Base-by-base conservation (phyloP, 2,113 vertebrate genomes). In the Carollia perspicillata region DNA sequence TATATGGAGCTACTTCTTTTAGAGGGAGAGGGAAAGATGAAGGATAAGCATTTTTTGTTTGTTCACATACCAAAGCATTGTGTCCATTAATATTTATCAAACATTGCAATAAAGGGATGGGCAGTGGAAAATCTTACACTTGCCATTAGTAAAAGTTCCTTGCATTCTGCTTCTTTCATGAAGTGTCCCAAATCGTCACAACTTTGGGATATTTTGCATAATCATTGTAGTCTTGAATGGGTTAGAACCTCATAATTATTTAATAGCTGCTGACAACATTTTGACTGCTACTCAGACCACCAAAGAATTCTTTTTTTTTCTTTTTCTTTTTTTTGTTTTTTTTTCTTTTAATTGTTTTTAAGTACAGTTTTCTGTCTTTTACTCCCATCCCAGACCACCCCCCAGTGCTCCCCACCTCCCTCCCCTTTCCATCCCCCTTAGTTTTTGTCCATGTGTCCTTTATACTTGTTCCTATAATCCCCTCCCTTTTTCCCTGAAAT, bases 121-220 rank as follows among this genome's bases (percentile, higher is more conserved):
- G 18, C 94, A 65, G 47, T 71, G 40, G 65, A 58, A 75, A 92
- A 80, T 95, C 47, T 91, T 85, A 65, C 30, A 69, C 79, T 90
- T 71, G 35, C 71, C 51, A 90, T 95, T 95, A 58, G 87, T 91
- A 22, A 86, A 93, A 92, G 22, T 72, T 93, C 49, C 55, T n/a
- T 94, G 51, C 20, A 55, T 91, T 94, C 86, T 95, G 40, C 60
- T 92, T 94, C 53, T 93, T 95, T 92, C 26, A 72, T 84, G n/a
- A 93, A 83, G 49, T 93, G 6, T 91, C 42, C 20, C 30, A 93
- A 69, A 89, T 37, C 49, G 75, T 86, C 40, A 91, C 55, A 33
- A 65, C 53, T 55, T 55, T 55, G 53, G 53, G 53, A 55, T 7
- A 55, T 20, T 55, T 55, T 55, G 53, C 20, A 55, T 22, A 75